These are phyloP conservation scores for Syrmaticus mikado DNA, from an alignment of 2,113 vertebrate genomes.

Conservation along the genomic window DNA sequence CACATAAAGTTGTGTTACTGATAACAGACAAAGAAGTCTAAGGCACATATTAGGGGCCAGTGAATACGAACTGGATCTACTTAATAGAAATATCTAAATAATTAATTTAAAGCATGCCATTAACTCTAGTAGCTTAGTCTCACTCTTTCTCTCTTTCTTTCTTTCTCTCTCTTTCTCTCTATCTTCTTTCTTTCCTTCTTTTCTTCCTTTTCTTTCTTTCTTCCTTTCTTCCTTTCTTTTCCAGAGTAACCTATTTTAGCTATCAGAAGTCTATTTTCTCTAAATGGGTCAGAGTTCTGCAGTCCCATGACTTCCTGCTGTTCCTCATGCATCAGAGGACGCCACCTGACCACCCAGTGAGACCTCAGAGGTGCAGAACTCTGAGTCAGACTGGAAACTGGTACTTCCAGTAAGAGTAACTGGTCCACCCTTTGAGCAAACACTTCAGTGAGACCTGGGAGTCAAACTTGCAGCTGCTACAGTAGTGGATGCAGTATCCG, in stretches of 20 bases:
- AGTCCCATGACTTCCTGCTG: not conserved
- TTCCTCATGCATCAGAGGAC: not conserved
- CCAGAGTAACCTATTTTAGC: not conserved
- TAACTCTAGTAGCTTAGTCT: not conserved
- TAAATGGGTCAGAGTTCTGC: slow-evolving; percentile 9
- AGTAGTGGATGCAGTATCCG: not conserved
- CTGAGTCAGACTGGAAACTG: not conserved
- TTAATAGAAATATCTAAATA: not conserved
- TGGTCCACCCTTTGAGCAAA: not conserved
- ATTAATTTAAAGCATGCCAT: not conserved
- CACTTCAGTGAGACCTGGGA: not conserved
- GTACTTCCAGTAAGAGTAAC: not conserved
- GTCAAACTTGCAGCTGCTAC: not conserved
- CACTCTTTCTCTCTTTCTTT: not conserved
- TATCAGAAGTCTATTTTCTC: not conserved
- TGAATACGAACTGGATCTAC: not conserved
- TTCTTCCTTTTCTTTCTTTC: not conserved
- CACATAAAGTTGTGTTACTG: not conserved
- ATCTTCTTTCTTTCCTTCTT: not conserved
- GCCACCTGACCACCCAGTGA: not conserved
- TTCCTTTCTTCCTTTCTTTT: not conserved
- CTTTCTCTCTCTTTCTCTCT: not conserved
- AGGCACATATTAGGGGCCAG: not conserved
- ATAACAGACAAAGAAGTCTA: not conserved
- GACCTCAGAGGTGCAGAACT: not conserved